A percentile compares a stretch with the other conserved stretches of the same genome.
Evolutionary conservation across 2,888 invertebrate genomes (phyloP).

Genomic region (Adela reaumurella): DNA sequence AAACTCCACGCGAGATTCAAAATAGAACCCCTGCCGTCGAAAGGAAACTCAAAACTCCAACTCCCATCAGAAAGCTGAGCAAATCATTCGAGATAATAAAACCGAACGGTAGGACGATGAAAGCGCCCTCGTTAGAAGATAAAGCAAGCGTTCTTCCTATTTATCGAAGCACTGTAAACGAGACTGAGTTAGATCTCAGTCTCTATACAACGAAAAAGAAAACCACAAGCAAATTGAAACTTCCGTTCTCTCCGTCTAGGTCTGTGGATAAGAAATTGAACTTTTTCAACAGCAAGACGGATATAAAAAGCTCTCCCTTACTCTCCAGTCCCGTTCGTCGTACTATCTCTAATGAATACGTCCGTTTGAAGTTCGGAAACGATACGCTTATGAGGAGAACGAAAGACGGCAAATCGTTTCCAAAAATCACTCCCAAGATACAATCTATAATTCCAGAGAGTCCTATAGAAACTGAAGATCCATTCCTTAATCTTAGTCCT

Average conservation of each 20-base stretch:
- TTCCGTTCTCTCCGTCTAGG: constrained; percentile 41
- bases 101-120: constrained; percentile 21
- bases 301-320: constrained; percentile 32
- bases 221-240: constrained; percentile 31
- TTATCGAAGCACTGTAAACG: constrained; percentile 32
- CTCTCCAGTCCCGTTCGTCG: constrained; percentile 38
- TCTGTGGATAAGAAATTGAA: constrained; percentile 45
- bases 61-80: constrained; percentile 32
- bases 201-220: constrained; percentile 24
- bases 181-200: constrained; percentile 25
- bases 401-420: constrained; percentile 42
- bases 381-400: constrained; percentile 42
- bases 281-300: constrained; percentile 40
- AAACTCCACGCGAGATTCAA: not conserved
- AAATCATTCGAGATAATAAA: constrained; percentile 34
- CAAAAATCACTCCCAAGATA: constrained; percentile 47
- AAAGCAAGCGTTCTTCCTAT: constrained; percentile 39
- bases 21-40: no score
- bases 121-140: constrained; percentile 23
- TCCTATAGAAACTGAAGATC: constrained; percentile 46
- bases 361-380: constrained; percentile 40
- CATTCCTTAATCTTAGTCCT: constrained; percentile 45
- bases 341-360: constrained; percentile 52
- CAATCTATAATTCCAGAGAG: constrained; percentile 52
- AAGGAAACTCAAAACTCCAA: constrained; percentile 30